These are phyloP conservation scores for Tupaia chinensis DNA, from an alignment of 2,113 vertebrate species.

Conservation along the genomic window DNA sequence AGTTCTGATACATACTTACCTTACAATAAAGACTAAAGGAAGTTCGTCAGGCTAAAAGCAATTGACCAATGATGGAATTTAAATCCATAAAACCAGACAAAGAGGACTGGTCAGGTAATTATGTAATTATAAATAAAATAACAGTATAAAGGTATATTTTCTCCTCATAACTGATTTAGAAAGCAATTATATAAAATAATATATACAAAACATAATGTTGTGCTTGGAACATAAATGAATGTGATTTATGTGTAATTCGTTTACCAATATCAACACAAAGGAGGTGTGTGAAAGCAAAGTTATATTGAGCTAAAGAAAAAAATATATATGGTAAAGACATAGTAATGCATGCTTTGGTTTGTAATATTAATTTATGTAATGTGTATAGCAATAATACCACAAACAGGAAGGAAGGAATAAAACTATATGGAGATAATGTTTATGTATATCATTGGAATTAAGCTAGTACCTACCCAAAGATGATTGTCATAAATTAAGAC, in stretches of 20 bases:
- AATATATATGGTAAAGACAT: neutral
- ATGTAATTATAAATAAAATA: neutral
- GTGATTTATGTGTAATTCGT: neutral
- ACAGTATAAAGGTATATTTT: neutral
- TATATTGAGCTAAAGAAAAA: neutral
- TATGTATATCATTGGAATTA: neutral
- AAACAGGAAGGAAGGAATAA: neutral
- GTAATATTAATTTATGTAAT: neutral
- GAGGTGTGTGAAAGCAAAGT: neutral
- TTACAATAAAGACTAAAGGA: constrained; percentile 32
- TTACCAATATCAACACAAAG: neutral
- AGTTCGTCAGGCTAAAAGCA: neutral
- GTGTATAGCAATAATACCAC: neutral
- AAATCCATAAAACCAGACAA: neutral
- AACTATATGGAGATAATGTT: neutral
- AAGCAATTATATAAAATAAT: constrained; percentile 31
- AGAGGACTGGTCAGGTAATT: neutral
- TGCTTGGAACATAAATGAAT: neutral
- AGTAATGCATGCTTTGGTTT: neutral
- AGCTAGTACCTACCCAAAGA: neutral
- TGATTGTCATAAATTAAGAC: neutral
- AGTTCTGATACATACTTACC: neutral
- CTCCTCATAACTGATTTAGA: constrained; percentile 2
- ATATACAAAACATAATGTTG: neutral
- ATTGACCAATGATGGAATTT: neutral